Evolutionary conservation across 2,797 vertebrate genomes (phyloP).

Genomic region (Leucoraja ocellata): DNA sequence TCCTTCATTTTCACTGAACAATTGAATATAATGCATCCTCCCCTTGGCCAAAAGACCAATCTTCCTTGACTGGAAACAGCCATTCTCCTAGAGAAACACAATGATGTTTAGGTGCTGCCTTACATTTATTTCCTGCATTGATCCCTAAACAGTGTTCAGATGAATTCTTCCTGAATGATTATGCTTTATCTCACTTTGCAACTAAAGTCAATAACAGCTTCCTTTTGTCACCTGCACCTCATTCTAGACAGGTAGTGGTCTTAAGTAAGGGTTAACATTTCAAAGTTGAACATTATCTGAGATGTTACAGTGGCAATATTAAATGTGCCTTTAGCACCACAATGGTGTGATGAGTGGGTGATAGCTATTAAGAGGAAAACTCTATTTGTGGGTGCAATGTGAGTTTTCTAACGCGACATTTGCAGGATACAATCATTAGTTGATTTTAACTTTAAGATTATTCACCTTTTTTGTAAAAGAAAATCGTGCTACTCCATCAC

Average conservation of each 20-base stretch:
- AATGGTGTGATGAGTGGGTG: neutral
- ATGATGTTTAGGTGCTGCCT: neutral
- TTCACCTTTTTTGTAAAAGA: slow-evolving; percentile 5
- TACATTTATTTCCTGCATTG: neutral
- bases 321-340: neutral
- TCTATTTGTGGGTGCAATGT: slow-evolving; percentile 7
- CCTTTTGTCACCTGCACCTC: neutral
- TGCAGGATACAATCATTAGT: slow-evolving; percentile 33
- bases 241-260: neutral
- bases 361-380: neutral
- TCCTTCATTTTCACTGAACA: neutral
- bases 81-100: neutral
- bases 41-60: neutral
- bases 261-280: neutral
- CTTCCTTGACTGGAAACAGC: neutral
- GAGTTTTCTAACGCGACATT: slow-evolving; percentile 2
- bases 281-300: neutral
- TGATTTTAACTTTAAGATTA: neutral
- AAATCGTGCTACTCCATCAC: slow-evolving; percentile 4
- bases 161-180: neutral
- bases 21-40: neutral
- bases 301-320: neutral
- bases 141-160: neutral
- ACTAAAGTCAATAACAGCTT: neutral
- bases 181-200: neutral